phyloP scores from a whole-genome alignment of 2,113 vertebrate genomes.

The Ochotona princeps region DNA sequence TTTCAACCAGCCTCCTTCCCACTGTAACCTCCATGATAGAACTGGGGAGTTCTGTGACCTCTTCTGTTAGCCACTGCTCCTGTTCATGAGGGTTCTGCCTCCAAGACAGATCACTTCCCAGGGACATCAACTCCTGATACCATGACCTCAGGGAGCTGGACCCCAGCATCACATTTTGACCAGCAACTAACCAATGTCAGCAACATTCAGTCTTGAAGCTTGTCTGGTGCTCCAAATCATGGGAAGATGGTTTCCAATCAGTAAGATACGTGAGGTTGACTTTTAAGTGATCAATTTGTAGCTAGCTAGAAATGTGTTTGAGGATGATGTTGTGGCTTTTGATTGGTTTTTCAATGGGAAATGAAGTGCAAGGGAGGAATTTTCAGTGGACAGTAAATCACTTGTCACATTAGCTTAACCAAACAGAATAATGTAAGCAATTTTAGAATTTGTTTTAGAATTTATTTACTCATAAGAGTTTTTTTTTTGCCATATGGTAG shows the following conservation, averaged over 20 bases:
- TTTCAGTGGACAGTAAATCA: slow-evolving; percentile 20
- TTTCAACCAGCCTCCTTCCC: background rate
- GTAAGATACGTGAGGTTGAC: background rate
- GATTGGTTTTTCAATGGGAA: slow-evolving; percentile 48
- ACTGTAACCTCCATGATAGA: background rate
- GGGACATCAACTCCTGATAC: background rate
- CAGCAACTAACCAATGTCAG: background rate
- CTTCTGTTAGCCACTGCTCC: background rate
- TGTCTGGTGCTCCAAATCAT: background rate
- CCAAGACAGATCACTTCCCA: no score
- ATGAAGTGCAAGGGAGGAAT: slow-evolving; percentile 25
- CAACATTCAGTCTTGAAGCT: background rate
- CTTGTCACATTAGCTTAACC: background rate
- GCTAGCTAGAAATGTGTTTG: background rate
- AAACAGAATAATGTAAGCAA: slow-evolving; percentile 3
- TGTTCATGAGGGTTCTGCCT: background rate
- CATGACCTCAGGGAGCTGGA: background rate
- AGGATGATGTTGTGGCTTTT: background rate
- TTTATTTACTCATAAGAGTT: background rate
- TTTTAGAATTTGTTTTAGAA: slow-evolving; percentile 24
- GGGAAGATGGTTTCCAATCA: background rate
- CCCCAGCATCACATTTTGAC: background rate
- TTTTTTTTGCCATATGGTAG: background rate
- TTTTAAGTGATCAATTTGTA: background rate
- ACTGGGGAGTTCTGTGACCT: background rate